Conservation (phyloP, 1,140 invertebrate genomes). For the Atta texana region DNA sequence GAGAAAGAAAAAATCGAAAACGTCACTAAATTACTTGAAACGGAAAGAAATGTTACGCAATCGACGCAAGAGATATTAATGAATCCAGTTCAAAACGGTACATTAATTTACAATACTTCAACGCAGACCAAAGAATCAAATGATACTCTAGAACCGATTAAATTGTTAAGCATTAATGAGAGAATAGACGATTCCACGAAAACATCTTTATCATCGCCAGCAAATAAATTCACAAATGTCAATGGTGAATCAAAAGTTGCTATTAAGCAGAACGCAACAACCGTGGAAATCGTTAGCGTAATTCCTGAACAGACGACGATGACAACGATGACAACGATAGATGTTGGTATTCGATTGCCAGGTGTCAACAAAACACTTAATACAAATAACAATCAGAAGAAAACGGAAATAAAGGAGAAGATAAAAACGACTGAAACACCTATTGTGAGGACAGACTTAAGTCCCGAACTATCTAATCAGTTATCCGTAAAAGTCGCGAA, state of each 20-base stretch:
- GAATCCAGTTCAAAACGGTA: not conserved
- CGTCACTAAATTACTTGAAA: not conserved
- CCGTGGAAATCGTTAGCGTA: not conserved
- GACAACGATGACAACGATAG: not conserved
- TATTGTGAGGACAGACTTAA: not conserved
- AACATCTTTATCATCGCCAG: not conserved
- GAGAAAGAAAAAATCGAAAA: slow-evolving; percentile 75
- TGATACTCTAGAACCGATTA: not conserved
- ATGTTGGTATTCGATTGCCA: not conserved
- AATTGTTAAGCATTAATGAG: not conserved
- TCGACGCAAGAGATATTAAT: not conserved
- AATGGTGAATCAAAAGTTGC: not conserved
- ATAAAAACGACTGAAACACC: slow-evolving; percentile 24
- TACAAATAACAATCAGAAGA: not conserved
- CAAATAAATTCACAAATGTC: not conserved
- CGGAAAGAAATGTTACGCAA: slow-evolving; percentile 6
- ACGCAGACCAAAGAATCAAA: not conserved
- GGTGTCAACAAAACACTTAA: not conserved
- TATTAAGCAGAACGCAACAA: not conserved
- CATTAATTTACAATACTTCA: slow-evolving; percentile 1
- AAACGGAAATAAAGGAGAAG: slow-evolving; percentile 7
- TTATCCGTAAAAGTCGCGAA: slow-evolving; percentile 6
- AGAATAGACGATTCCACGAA: not conserved
- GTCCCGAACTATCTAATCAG: not conserved
- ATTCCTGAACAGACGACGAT: not conserved